Evolutionary conservation across 2,888 invertebrate genomes (phyloP).

Genomic region (Nemotelus pantherinus): DNA sequence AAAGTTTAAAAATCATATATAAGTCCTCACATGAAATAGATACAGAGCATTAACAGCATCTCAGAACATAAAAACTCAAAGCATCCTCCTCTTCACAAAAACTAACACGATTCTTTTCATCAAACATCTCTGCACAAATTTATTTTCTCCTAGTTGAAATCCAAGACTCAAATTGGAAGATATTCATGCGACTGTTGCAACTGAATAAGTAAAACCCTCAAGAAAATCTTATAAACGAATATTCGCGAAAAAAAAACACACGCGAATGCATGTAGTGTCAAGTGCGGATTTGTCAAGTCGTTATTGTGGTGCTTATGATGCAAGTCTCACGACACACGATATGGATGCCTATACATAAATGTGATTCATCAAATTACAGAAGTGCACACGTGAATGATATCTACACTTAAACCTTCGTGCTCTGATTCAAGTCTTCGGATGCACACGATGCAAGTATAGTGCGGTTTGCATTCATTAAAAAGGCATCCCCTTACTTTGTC

Average conservation of each 20-base stretch:
- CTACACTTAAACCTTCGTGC: not conserved
- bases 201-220: constrained; percentile 37
- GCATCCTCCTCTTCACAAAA: too few species aligned
- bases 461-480: constrained; percentile 46
- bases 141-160: not conserved
- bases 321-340: constrained; percentile 9
- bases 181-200: constrained; percentile 19
- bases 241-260: constrained; percentile 26
- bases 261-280: constrained; percentile 26
- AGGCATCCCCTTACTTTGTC: constrained; percentile 45
- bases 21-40: too few species aligned
- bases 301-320: constrained; percentile 37
- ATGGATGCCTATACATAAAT: not conserved
- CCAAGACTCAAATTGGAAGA: constrained; percentile 38
- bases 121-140: too few species aligned
- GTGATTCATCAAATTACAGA: constrained; percentile 32
- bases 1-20: too few species aligned
- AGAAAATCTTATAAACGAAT: constrained; percentile 37
- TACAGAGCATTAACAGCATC: too few species aligned
- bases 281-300: constrained; percentile 40
- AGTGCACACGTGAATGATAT: not conserved
- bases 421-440: not conserved
- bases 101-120: too few species aligned
- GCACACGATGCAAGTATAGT: constrained; percentile 1
- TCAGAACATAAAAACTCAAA: too few species aligned